Evolutionary conservation across 2,113 vertebrate species (phyloP).

Genomic region (Andinoacara biseriatus): DNA sequence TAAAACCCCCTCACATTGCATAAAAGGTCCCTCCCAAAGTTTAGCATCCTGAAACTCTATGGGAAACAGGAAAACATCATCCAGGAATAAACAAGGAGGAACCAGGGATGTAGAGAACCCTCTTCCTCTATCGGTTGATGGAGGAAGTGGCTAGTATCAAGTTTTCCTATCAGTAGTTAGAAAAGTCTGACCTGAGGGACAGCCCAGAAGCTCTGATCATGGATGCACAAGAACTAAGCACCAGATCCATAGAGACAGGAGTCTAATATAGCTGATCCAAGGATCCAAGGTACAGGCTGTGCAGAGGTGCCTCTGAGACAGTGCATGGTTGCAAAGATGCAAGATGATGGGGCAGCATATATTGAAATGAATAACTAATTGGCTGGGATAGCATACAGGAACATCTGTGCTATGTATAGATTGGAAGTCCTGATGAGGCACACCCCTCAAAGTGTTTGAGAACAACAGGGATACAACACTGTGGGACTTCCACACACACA

Average conservation of each 20-base stretch:
- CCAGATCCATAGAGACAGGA: background rate
- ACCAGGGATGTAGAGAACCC: background rate
- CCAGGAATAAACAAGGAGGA: background rate
- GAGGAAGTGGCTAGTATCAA: background rate
- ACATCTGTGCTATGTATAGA: background rate
- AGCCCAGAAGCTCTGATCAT: background rate
- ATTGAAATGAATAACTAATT: background rate
- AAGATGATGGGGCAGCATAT: background rate
- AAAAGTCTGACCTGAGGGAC: background rate
- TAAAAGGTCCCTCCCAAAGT: background rate
- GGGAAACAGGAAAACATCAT: background rate
- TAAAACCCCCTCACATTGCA: background rate
- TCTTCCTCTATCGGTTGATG: no score
- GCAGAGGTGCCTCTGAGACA: background rate
- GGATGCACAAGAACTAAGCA: background rate
- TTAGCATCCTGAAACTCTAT: background rate
- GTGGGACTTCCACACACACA: background rate
- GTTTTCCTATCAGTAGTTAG: background rate
- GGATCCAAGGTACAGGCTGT: background rate
- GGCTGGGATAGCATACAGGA: background rate
- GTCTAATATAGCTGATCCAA: background rate
- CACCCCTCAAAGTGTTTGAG: background rate
- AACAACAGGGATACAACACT: background rate
- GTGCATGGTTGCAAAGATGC: background rate
- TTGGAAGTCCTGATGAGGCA: background rate